A percentile compares a stretch with the other conserved stretches of the same genome.
Conservation (phyloP, 64 coral and sea anemone species). For the Cladopsammia gracilis region DNA sequence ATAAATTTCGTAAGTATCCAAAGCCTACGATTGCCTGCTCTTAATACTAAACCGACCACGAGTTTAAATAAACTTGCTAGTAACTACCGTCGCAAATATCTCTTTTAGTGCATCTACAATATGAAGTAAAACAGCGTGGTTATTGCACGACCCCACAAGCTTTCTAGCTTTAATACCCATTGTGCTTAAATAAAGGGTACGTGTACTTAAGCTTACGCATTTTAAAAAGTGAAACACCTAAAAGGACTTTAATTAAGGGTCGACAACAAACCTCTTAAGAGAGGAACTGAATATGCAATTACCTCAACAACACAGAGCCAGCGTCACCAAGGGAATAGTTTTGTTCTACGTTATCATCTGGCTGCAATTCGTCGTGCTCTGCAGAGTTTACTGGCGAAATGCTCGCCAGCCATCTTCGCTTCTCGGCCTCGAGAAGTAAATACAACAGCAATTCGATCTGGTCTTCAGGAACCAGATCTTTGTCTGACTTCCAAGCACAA, state of each 20-base stretch:
- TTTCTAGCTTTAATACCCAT: too few relatives aligned
- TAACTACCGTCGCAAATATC: too few relatives aligned
- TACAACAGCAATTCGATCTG: slow-evolving; percentile 32
- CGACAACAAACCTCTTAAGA: neutral
- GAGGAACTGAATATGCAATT: neutral
- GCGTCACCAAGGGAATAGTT: neutral
- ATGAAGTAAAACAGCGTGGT: too few relatives aligned
- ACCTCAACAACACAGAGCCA: slow-evolving; percentile 20
- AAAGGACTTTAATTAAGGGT: neutral
- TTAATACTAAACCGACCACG: too few relatives aligned
- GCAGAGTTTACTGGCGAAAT: slow-evolving; percentile 40
- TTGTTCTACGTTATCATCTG: neutral
- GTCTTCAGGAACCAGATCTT: slow-evolving; percentile 48
- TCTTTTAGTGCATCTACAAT: too few relatives aligned
- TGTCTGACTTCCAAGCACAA: slow-evolving; percentile 51
- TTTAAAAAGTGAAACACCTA: neutral
- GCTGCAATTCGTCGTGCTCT: neutral
- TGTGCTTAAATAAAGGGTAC: too few relatives aligned
- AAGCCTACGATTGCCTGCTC: too few relatives aligned
- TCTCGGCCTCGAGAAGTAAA: slow-evolving; percentile 49
- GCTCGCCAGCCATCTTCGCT: slow-evolving; percentile 40
- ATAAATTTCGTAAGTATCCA: too few relatives aligned
- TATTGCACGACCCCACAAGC: too few relatives aligned
- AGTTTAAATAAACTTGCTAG: too few relatives aligned
- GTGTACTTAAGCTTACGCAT: too few relatives aligned